Conservation (phyloP, 2,888 invertebrate species). For the Geotrupes spiniger region DNA sequence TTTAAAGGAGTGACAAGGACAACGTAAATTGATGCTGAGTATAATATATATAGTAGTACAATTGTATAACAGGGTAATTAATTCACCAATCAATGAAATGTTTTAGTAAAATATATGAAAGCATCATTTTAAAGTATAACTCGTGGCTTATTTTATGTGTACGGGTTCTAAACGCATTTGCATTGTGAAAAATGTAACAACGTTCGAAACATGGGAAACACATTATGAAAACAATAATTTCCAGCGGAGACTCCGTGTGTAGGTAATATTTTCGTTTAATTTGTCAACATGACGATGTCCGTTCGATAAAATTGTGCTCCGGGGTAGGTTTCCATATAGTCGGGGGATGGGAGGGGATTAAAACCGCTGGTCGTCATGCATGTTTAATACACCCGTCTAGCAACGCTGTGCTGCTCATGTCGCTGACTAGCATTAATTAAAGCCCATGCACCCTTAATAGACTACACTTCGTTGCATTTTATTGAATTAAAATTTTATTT, state of each 20-base stretch:
- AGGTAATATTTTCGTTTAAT: slow-evolving; percentile 7
- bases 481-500: slow-evolving; percentile 19
- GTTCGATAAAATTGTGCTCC: slow-evolving; percentile 6
- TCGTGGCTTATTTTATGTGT: no score
- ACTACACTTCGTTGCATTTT: slow-evolving; percentile 21
- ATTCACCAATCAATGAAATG: no score
- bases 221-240: not conserved
- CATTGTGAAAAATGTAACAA: no score
- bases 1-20: no score
- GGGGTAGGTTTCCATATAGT: not conserved
- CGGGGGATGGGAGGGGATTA: slow-evolving; percentile 2
- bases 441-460: slow-evolving; percentile 24
- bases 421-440: slow-evolving; percentile 27
- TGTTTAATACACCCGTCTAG: slow-evolving; percentile 26
- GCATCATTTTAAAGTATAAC: no score
- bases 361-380: slow-evolving; percentile 25
- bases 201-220: no score
- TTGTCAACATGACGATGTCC: slow-evolving; percentile 7
- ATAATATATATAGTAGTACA: no score
- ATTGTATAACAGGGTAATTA: no score
- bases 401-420: slow-evolving; percentile 24
- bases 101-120: no score
- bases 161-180: no score
- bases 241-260: slow-evolving; percentile 1
- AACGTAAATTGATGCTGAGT: no score